phyloP scores from a whole-genome alignment of 2,888 invertebrate species.

The Drosophila stalkeri region DNA sequence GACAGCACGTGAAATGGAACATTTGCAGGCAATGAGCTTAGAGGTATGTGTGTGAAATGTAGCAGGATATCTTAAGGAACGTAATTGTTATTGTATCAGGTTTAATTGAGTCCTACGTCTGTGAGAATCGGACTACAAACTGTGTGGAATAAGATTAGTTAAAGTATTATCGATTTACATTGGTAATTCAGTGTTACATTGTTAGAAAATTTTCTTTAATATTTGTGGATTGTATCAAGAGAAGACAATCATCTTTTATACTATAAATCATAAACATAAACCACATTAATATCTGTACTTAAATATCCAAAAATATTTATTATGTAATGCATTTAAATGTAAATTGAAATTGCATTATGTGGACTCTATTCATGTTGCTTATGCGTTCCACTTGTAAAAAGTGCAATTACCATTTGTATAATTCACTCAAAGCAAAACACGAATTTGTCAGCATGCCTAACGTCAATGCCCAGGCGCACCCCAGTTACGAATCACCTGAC shows the following conservation, averaged over 20 bases:
- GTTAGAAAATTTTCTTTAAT: background rate
- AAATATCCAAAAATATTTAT: no score
- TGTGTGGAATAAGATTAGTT: background rate
- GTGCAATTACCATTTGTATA: constrained; percentile 5
- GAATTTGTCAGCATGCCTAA: constrained; percentile 35
- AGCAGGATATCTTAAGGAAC: no score
- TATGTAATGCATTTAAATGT: background rate
- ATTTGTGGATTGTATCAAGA: constrained; percentile 2
- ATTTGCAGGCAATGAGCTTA: constrained; percentile 68
- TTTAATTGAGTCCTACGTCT: background rate
- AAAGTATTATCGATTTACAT: no score
- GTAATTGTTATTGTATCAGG: background rate
- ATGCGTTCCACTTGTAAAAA: background rate
- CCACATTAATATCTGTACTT: no score
- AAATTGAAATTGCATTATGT: background rate
- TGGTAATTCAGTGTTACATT: no score
- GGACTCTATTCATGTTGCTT: background rate
- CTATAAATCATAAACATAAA: no score
- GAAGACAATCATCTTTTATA: no score
- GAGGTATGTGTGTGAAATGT: constrained; percentile 55
- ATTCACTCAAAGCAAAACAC: constrained; percentile 13
- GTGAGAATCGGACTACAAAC: background rate
- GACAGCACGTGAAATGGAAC: constrained; percentile 73
- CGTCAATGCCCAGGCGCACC: constrained; percentile 33
- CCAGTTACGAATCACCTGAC: constrained; percentile 17